phyloP scores from a whole-genome alignment of 2,113 vertebrate species.

The Charina bottae region DNA sequence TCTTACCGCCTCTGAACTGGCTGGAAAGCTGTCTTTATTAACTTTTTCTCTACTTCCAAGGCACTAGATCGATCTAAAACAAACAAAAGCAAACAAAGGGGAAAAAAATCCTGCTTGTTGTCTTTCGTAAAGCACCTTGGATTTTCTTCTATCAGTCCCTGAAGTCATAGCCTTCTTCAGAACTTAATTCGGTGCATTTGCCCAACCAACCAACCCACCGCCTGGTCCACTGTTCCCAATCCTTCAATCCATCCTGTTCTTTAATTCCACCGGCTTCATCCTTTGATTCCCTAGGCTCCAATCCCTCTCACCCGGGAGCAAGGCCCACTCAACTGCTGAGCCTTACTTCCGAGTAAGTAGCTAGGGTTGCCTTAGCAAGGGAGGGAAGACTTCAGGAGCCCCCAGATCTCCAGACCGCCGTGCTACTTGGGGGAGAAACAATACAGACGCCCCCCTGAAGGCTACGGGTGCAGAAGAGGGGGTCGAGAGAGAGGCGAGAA shows the following conservation, averaged over 20 bases:
- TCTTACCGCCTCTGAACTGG: slow-evolving; percentile 89
- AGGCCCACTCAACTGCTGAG: not conserved
- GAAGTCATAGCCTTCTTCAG: not conserved
- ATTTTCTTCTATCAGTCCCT: not conserved
- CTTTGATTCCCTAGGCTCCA: not conserved
- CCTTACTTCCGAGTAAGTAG: no score
- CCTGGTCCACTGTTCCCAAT: not conserved
- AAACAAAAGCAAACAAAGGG: slow-evolving; percentile 59
- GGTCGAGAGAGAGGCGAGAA: not conserved
- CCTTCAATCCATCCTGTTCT: not conserved
- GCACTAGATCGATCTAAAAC: slow-evolving; percentile 93
- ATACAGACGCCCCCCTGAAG: no score
- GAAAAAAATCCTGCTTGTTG: slow-evolving; percentile 46
- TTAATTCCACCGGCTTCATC: not conserved
- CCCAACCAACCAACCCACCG: not conserved
- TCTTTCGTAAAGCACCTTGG: slow-evolving; percentile 58
- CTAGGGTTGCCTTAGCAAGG: no score
- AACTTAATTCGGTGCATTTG: slow-evolving; percentile 4
- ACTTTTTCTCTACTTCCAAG: slow-evolving; percentile 94
- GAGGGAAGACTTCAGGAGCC: not conserved
- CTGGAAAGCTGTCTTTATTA: slow-evolving; percentile 89
- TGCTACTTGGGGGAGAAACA: not conserved
- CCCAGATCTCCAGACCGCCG: not conserved
- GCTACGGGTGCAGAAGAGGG: not conserved
- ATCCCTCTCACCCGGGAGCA: not conserved